Evolutionary conservation across 2,113 vertebrate species (phyloP).

Genomic region (Panurus biarmicus): DNA sequence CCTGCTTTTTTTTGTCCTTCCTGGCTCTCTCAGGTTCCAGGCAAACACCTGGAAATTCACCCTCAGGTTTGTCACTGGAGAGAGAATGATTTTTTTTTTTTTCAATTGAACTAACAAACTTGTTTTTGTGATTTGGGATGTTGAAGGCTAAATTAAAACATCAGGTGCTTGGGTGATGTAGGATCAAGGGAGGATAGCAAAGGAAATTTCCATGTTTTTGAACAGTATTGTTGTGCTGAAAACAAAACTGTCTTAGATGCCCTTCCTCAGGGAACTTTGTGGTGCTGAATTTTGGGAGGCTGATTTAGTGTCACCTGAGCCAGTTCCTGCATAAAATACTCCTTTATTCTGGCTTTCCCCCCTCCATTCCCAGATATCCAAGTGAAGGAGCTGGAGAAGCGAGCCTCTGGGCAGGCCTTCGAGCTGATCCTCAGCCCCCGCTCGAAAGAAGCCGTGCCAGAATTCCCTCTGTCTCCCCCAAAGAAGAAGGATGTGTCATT

Average conservation of each 20-base stretch:
- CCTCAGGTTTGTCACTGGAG: fast-evolving
- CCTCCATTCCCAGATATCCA: conserved; percentile 74
- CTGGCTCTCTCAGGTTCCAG: not conserved
- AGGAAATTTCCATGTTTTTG: fast-evolving
- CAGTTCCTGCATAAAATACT: not conserved
- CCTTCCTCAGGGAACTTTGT: not conserved
- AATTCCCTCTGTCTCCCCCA: conserved; percentile 85
- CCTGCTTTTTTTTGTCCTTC: too few relatives aligned
- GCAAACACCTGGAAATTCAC: fast-evolving
- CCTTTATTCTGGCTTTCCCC: fast-evolving
- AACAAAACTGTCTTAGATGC: not conserved
- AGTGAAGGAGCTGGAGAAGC: conserved; percentile 92
- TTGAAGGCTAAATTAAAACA: not conserved
- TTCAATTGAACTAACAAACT: fast-evolving
- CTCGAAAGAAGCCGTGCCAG: conserved; percentile 81
- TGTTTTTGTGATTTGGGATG: not conserved
- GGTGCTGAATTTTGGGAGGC: not conserved
- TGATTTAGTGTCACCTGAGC: not conserved
- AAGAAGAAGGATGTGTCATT: conserved; percentile 90
- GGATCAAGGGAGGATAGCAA: not conserved
- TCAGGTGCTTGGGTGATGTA: not conserved
- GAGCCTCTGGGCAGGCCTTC: conserved; percentile 92
- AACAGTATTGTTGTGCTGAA: not conserved
- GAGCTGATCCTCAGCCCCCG: conserved; percentile 90
- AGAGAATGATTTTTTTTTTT: not conserved